Evolutionary conservation across 2,113 vertebrate species (phyloP).

Genomic region (Anhinga anhinga): DNA sequence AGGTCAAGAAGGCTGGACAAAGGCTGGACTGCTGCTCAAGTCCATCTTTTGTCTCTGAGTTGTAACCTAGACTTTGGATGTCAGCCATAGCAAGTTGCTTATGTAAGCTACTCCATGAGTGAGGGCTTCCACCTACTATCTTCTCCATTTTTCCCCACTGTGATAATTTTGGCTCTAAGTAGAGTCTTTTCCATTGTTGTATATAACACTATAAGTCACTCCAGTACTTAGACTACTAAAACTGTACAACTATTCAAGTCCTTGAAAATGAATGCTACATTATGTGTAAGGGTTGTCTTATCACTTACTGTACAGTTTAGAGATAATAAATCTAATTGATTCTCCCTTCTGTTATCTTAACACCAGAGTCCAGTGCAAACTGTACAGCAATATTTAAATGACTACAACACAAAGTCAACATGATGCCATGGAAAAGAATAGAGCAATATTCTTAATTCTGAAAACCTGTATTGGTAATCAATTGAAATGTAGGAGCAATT

Average conservation of each 20-base stretch:
- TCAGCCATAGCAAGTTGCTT: background rate
- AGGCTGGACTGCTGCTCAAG: background rate
- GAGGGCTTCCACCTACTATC: background rate
- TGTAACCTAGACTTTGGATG: background rate
- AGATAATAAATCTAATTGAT: conserved; percentile 84
- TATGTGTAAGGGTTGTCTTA: conserved; percentile 20
- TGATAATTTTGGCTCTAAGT: background rate
- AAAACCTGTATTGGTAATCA: conserved; percentile 96
- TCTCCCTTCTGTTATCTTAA: conserved; percentile 75
- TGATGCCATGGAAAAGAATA: conserved; percentile 71
- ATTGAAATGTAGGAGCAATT: conserved; percentile 90
- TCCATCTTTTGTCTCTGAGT: background rate
- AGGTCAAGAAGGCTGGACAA: background rate
- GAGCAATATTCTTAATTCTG: conserved; percentile 83
- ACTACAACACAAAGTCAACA: conserved; percentile 78
- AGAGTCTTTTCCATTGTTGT: background rate
- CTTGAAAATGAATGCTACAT: conserved; percentile 62
- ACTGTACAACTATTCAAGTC: conserved; percentile 40
- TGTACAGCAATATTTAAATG: conserved; percentile 87
- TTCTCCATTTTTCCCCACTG: background rate
- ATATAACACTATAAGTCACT: background rate
- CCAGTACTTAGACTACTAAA: background rate
- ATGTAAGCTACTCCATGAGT: background rate
- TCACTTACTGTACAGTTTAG: conserved; percentile 54
- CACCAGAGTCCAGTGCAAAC: conserved; percentile 60